A percentile compares a stretch with the other conserved stretches of the same genome.
These are phyloP conservation scores for Pterobdella sp. DNA, from an alignment of 2,888 invertebrate genomes.

Conservation along the genomic window DNA sequence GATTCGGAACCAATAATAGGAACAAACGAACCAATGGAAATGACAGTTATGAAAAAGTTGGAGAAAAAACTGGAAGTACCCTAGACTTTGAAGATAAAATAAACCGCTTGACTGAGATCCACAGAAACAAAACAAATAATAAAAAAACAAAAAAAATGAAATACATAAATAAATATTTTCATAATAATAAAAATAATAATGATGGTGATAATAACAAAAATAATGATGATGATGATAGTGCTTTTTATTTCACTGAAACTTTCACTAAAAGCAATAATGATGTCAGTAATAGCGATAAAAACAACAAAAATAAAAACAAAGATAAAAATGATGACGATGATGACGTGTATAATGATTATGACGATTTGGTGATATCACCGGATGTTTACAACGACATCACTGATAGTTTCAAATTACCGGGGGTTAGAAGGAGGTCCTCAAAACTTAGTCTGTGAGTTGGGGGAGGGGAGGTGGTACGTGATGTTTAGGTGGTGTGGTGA, in stretches of 20 bases:
- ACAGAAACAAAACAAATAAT: neutral
- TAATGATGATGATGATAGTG: neutral
- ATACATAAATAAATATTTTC: neutral
- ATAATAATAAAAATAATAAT: neutral
- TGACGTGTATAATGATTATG: neutral
- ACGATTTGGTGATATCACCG: neutral
- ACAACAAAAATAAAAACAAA: neutral
- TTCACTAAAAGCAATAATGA: neutral
- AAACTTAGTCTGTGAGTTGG: too few relatives aligned
- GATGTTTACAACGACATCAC: conserved; percentile 1
- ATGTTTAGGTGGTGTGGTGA: too few relatives aligned
- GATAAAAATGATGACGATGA: neutral
- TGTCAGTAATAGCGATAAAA: neutral
- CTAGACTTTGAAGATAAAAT: too few relatives aligned
- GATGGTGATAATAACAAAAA: neutral
- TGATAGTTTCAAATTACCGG: too few relatives aligned
- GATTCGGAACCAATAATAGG: too few relatives aligned
- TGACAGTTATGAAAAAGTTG: neutral
- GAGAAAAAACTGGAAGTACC: too few relatives aligned
- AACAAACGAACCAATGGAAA: neutral
- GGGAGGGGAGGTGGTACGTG: too few relatives aligned
- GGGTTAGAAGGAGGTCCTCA: too few relatives aligned
- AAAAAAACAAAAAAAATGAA: neutral
- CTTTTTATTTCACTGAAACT: neutral
- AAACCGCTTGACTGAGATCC: too few relatives aligned